Conservation (phyloP, 1,140 invertebrate genomes). For the Caerostris extrusa region DNA sequence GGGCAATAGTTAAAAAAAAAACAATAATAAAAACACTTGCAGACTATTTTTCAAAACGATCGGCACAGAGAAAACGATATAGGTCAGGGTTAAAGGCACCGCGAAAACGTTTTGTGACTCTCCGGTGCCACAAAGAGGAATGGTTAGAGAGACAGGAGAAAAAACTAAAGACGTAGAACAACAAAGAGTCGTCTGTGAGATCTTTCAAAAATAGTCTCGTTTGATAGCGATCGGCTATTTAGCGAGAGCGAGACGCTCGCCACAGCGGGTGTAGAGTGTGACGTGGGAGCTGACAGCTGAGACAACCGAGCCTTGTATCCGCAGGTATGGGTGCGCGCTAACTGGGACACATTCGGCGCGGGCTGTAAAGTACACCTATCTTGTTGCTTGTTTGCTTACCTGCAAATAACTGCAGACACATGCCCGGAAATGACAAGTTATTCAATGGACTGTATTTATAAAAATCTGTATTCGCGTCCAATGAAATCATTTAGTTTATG, state of each 20-base stretch:
- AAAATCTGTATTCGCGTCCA: too few species aligned
- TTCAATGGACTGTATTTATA: too few species aligned
- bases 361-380: slow-evolving; percentile 48
- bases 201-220: slow-evolving; percentile 52
- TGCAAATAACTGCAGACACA: too few species aligned
- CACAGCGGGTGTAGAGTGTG: slow-evolving; percentile 55
- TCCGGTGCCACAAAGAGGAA: neutral
- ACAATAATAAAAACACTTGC: too few species aligned
- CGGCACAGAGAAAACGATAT: slow-evolving; percentile 5
- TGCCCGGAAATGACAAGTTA: too few species aligned
- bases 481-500: too few species aligned
- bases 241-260: slow-evolving; percentile 30
- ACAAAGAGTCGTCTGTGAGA: neutral
- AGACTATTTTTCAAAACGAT: neutral
- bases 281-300: slow-evolving; percentile 61
- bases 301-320: slow-evolving; percentile 40
- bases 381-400: slow-evolving; percentile 30
- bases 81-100: neutral
- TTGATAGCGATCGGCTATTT: slow-evolving; percentile 69
- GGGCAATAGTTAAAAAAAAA: neutral
- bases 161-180: neutral
- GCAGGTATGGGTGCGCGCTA: slow-evolving; percentile 58
- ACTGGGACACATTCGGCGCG: slow-evolving; percentile 51
- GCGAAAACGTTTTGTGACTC: too few species aligned
- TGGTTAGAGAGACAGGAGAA: too few species aligned